phyloP scores from a whole-genome alignment of 2,888 invertebrate genomes.

The Brenthis daphne region DNA sequence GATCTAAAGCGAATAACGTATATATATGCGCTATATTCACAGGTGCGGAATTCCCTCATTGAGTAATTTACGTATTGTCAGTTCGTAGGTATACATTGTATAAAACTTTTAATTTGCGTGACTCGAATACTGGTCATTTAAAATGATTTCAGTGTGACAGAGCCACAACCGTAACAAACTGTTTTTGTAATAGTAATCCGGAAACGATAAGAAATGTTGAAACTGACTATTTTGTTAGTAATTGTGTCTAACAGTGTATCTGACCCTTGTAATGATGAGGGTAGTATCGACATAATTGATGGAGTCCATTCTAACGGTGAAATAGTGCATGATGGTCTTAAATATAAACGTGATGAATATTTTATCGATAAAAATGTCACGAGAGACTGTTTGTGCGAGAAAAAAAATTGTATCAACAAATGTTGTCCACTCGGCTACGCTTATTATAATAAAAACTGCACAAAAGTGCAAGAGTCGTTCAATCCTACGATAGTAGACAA shows the following conservation, averaged over 20 bases:
- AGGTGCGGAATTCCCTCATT: constrained; percentile 52
- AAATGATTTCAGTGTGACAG: constrained; percentile 8
- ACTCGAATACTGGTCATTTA: background rate
- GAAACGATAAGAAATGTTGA: constrained; percentile 41
- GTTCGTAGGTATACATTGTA: background rate
- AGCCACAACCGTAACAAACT: constrained; percentile 20
- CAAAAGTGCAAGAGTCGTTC: constrained; percentile 45
- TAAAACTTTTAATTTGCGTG: constrained; percentile 22
- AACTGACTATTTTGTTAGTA: constrained; percentile 39
- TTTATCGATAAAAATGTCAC: constrained; percentile 45
- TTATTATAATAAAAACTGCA: constrained; percentile 49
- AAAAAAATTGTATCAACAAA: constrained; percentile 54
- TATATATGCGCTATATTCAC: constrained; percentile 13
- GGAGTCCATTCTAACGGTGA: constrained; percentile 49
- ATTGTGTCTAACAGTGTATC: constrained; percentile 39
- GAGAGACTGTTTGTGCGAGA: constrained; percentile 54
- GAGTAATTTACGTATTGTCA: constrained; percentile 41
- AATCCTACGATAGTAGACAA: constrained; percentile 54
- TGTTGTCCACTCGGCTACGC: constrained; percentile 60
- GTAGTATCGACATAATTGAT: constrained; percentile 51
- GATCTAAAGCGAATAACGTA: constrained; percentile 20
- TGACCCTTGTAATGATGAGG: constrained; percentile 46
- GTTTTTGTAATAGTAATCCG: background rate
- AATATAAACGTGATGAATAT: constrained; percentile 51
- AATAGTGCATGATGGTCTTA: constrained; percentile 47